Evolutionary conservation across 2,888 invertebrate species (phyloP), one percentile per base, ranked within the genome.

Genomic region (Xestia rhomboidea): DNA sequence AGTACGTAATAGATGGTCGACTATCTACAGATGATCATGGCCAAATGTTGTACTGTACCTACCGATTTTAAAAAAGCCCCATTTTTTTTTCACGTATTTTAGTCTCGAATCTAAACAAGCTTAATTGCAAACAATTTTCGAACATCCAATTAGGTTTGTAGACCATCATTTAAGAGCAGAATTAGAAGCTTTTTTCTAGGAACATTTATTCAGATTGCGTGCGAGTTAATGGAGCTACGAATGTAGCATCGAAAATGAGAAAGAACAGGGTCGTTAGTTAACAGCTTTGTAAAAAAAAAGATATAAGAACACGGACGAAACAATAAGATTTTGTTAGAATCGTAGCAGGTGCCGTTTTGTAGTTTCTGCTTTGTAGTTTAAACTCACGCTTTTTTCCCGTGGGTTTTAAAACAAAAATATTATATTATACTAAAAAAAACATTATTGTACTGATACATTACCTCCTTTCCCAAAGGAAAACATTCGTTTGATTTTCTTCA

Each of bases 401-500:
- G n/a, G n/a, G n/a, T n/a, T n/a, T n/a, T n/a, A n/a, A n/a, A n/a
- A n/a, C n/a, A n/a, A n/a, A n/a, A n/a, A n/a, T n/a, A n/a, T n/a
- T n/a, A n/a, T n/a, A n/a, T n/a, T n/a, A n/a, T n/a, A n/a, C n/a
- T n/a, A n/a, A n/a, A n/a, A n/a, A n/a, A n/a, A n/a, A n/a, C n/a
- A n/a, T n/a, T n/a, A 73, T 21, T 41, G 77, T 15, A 77, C 2
- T 11, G 24, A 77, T 84, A 88, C 79, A 86, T 90, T 92, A 94
- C 95, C 96, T 88, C 94, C 93, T 92, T 94, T 96, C 57, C 95
- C 94, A 67, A 91, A 89, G 0, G 95, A 95, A 82, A 96, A 96
- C 46, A 96, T 94, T 78, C 94, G 90, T 89, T 95, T 96, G 38
- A 96, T 93, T 86, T 91, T 95, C 94, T 96, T 96, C 96, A 96